These are phyloP conservation scores for Spea bombifrons DNA, from an alignment of 2,113 vertebrate species.

Conservation along the genomic window DNA sequence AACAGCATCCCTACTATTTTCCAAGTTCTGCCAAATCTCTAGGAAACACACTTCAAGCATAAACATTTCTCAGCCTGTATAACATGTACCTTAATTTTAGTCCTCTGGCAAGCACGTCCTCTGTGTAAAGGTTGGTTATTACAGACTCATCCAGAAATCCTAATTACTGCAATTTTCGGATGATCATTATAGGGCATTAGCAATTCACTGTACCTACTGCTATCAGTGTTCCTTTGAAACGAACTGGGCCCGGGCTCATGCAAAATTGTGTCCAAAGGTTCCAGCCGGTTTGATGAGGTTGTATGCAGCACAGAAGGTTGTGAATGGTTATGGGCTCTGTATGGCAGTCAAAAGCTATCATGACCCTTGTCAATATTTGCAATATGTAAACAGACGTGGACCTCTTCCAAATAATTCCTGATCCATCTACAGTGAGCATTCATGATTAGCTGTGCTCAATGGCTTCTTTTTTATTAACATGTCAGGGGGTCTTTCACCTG, in stretches of 20 bases:
- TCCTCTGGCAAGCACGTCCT: conserved; percentile 3
- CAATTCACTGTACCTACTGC: conserved; percentile 12
- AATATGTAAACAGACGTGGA: conserved; percentile 22
- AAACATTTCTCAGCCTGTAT: neutral
- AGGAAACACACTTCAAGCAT: neutral
- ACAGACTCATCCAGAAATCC: conserved; percentile 4
- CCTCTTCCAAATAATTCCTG: conserved; percentile 16
- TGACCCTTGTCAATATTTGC: conserved; percentile 43
- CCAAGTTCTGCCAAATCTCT: no score
- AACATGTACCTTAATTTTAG: neutral
- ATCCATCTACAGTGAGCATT: conserved; percentile 26
- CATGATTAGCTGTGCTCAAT: conserved; percentile 1
- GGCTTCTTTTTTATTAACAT: conserved; percentile 1
- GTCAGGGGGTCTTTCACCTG: neutral
- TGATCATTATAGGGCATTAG: conserved; percentile 33
- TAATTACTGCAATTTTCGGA: conserved; percentile 46
- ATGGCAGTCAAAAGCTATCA: conserved; percentile 43
- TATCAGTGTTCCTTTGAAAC: conserved; percentile 13
- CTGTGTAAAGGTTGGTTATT: neutral
- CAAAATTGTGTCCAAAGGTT: conserved; percentile 4
- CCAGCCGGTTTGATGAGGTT: conserved; percentile 31
- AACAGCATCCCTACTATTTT: no score
- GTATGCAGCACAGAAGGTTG: conserved; percentile 41
- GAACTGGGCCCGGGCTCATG: conserved; percentile 1
- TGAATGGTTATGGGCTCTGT: conserved; percentile 41